Evolutionary conservation across 2,888 invertebrate genomes (phyloP).

Genomic region (Mesoligia furuncula): DNA sequence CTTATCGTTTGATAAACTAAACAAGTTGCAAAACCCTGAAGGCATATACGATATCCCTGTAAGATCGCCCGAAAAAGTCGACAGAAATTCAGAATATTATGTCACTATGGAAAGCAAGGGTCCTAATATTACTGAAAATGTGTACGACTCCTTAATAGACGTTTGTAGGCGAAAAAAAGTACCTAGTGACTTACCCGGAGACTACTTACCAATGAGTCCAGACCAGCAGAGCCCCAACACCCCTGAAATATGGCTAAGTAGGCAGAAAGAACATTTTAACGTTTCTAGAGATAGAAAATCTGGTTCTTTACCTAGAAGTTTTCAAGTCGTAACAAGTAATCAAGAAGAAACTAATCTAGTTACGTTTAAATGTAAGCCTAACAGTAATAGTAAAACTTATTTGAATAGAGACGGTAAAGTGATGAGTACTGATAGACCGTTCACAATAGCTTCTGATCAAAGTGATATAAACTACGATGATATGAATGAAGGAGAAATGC

Average conservation of each 20-base stretch:
- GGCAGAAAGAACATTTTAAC: slow-evolving; percentile 93
- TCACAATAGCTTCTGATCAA: slow-evolving; percentile 93
- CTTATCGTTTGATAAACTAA: slow-evolving; percentile 85
- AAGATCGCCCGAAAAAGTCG: slow-evolving; percentile 81
- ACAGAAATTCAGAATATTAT: slow-evolving; percentile 77
- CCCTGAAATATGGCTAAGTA: slow-evolving; percentile 93
- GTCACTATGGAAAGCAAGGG: slow-evolving; percentile 82
- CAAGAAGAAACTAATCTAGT: slow-evolving; percentile 85
- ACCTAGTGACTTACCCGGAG: slow-evolving; percentile 74
- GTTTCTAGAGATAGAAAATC: slow-evolving; percentile 92
- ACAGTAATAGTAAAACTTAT: slow-evolving; percentile 87
- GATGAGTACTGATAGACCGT: slow-evolving; percentile 92
- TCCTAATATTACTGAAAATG: slow-evolving; percentile 75
- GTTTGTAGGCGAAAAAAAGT: slow-evolving; percentile 82
- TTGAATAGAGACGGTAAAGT: slow-evolving; percentile 91
- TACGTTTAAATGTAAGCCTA: slow-evolving; percentile 85
- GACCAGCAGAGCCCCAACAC: slow-evolving; percentile 90
- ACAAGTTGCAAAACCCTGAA: slow-evolving; percentile 76
- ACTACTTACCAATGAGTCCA: slow-evolving; percentile 86
- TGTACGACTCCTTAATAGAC: slow-evolving; percentile 85
- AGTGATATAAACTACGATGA: slow-evolving; percentile 93
- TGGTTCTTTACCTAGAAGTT: slow-evolving; percentile 94
- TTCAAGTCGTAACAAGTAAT: slow-evolving; percentile 92
- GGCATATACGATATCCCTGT: slow-evolving; percentile 86
- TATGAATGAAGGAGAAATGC: slow-evolving; percentile 85